Conservation (phyloP, 2,113 vertebrate genomes). For the Scomber scombrus region DNA sequence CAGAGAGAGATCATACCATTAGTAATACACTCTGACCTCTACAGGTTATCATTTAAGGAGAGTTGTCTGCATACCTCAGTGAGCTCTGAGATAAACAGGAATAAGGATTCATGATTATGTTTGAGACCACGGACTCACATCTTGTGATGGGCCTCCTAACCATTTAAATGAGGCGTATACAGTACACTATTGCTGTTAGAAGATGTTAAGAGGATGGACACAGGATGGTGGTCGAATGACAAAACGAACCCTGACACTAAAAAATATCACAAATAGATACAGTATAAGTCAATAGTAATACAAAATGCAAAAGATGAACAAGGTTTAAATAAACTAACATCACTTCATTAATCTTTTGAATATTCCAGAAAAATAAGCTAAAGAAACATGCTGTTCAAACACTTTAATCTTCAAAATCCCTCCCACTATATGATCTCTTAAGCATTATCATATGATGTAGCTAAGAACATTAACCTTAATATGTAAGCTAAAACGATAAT, state of each 20-base stretch:
- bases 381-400: too few species aligned
- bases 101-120: constrained; percentile 9
- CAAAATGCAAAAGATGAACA: too few species aligned
- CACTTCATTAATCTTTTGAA: too few species aligned
- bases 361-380: too few species aligned
- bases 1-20: constrained; percentile 39
- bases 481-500: too few species aligned
- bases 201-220: background rate
- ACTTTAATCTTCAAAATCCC: too few species aligned
- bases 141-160: background rate
- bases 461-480: too few species aligned
- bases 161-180: background rate
- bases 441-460: too few species aligned
- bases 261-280: background rate
- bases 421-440: too few species aligned
- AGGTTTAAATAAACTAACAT: too few species aligned
- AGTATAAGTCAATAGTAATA: too few species aligned
- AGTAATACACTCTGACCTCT: constrained; percentile 34
- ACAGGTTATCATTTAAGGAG: constrained; percentile 21
- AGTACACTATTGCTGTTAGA: background rate
- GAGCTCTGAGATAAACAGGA: constrained; percentile 13
- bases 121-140: background rate
- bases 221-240: background rate
- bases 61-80: constrained; percentile 1
- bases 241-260: background rate